Percentiles rank a stretch among this genome's conserved stretches.
Evolutionary conservation across 2,888 invertebrate genomes (phyloP).

Genomic region (Psococerastis gibbosa): DNA sequence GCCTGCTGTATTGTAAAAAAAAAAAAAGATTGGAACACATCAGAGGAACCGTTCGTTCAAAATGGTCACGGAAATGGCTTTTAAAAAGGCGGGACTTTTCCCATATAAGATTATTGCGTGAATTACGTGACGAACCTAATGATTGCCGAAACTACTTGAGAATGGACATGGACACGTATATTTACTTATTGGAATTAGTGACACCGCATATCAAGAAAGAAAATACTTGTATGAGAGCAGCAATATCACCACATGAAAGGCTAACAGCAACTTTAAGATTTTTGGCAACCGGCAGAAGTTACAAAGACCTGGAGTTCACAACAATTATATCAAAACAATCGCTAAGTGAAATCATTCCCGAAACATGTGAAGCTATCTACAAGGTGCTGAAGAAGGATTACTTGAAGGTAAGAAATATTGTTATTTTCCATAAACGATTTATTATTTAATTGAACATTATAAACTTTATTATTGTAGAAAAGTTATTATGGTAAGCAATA

Average conservation of each 20-base stretch:
- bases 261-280: conserved; percentile 15
- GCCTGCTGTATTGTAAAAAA: too few species aligned
- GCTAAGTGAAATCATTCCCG: conserved; percentile 19
- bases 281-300: conserved; percentile 19
- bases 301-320: conserved; percentile 20
- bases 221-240: conserved; percentile 18
- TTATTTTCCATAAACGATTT: conserved; percentile 14
- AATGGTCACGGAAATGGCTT: conserved; percentile 12
- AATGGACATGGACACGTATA: conserved; percentile 17
- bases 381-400: conserved; percentile 18
- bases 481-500: too few species aligned
- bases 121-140: conserved; percentile 15
- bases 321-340: conserved; percentile 19
- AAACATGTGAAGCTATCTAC: conserved; percentile 19
- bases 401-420: conserved; percentile 16
- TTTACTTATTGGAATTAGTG: conserved; percentile 16
- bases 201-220: conserved; percentile 17
- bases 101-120: conserved; percentile 12
- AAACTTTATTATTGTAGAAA: too few species aligned
- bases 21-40: too few species aligned
- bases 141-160: conserved; percentile 18
- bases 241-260: conserved; percentile 18
- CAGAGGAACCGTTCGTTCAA: too few species aligned
- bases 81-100: conserved; percentile 10
- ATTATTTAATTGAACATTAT: not conserved